phyloP scores from a whole-genome alignment of 2,797 vertebrate genomes.

The Anisognathus igniventris region DNA sequence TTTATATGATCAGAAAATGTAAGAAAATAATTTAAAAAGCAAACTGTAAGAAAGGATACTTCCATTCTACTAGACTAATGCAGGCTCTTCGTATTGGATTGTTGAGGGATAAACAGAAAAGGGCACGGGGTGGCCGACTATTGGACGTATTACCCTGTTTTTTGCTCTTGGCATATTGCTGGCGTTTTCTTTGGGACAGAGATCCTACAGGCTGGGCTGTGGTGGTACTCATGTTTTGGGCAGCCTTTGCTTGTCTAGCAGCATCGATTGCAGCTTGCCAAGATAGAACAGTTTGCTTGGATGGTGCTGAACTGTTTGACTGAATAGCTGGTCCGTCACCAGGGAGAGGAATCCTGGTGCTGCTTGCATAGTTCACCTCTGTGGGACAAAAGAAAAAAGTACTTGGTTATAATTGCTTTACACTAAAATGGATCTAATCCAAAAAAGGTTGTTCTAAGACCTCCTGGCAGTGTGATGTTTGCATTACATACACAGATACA shows the following conservation, averaged over 20 bases:
- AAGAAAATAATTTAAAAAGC: background rate
- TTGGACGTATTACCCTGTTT: constrained; percentile 95
- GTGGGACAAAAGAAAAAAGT: constrained; percentile 38
- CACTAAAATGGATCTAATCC: background rate
- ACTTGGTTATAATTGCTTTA: background rate
- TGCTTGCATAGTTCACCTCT: constrained; percentile 98
- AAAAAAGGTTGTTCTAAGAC: background rate
- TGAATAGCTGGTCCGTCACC: constrained; percentile 90
- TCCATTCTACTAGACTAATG: constrained; percentile 99
- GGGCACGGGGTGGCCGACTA: constrained; percentile 91
- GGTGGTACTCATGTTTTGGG: constrained; percentile 93
- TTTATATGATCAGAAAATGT: background rate
- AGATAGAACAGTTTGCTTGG: constrained; percentile 85
- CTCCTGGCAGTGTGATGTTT: background rate
- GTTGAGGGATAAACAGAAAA: constrained; percentile 98
- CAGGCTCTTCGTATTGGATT: constrained; percentile 99
- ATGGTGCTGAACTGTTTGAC: constrained; percentile 82
- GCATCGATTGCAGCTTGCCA: constrained; percentile 94
- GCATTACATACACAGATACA: background rate
- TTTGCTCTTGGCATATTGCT: constrained; percentile 99
- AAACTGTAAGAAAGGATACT: constrained; percentile 88
- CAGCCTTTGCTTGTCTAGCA: constrained; percentile 95
- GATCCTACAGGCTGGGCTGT: constrained; percentile 87
- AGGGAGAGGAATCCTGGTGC: constrained; percentile 87
- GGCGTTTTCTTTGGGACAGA: constrained; percentile 97